phyloP scores from a whole-genome alignment of 2,797 vertebrate genomes.

The Coregonus ussuriensis region DNA sequence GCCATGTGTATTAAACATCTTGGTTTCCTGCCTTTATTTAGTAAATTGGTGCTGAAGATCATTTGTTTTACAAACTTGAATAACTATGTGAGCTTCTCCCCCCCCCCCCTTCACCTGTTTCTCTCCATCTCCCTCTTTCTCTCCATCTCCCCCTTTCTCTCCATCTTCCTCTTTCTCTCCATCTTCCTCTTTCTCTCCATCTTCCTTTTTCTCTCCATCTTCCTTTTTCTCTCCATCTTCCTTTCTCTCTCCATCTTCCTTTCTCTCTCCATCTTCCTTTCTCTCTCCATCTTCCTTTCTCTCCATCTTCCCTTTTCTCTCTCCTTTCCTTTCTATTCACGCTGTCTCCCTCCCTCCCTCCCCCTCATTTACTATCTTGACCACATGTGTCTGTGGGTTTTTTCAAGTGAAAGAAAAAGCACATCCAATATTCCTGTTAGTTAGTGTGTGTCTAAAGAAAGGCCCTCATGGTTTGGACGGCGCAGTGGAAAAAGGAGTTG shows the following conservation, averaged over 20 bases:
- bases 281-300: too few species aligned
- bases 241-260: not conserved
- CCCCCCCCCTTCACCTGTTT: too few species aligned
- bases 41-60: not conserved
- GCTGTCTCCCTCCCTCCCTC: not conserved
- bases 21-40: not conserved
- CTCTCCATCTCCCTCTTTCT: not conserved
- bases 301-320: not conserved
- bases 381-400: too few species aligned
- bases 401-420: conserved; percentile 26
- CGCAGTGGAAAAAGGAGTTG: conserved; percentile 67
- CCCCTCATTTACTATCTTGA: not conserved
- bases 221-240: not conserved
- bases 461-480: conserved; percentile 74
- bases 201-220: not conserved
- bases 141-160: too few species aligned
- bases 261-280: not conserved
- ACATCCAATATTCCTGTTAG: not conserved
- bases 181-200: not conserved
- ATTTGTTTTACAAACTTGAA: not conserved
- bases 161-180: not conserved
- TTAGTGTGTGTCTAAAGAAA: conserved; percentile 55
- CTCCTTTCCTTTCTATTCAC: not conserved
- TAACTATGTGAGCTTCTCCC: not conserved
- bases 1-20: too few species aligned